Conservation (phyloP, 37 sponge, comb jelly and placozoan genomes). For the Haliclona indistincta region DNA sequence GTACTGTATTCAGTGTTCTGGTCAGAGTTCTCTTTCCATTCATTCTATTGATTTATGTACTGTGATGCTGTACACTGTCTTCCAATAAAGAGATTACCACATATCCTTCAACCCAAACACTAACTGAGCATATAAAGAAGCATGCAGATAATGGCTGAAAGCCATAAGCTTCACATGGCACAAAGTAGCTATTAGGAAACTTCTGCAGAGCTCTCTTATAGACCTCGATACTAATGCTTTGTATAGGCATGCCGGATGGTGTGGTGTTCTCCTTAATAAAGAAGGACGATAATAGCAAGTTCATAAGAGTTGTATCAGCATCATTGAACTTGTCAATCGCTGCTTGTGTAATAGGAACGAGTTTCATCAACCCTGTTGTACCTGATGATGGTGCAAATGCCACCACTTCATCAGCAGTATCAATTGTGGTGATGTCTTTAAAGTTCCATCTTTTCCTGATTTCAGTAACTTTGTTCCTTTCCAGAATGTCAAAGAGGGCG, state of each 20-base stretch:
- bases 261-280: not conserved
- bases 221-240: not conserved
- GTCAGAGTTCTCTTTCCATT: too few relatives aligned
- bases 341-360: not conserved
- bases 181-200: not conserved
- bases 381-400: slow-evolving; percentile 9
- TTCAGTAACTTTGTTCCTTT: not conserved
- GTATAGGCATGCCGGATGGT: slow-evolving; percentile 8
- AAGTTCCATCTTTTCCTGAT: not conserved
- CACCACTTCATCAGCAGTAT: not conserved
- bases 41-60: too few relatives aligned
- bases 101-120: slow-evolving; percentile 10
- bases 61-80: too few relatives aligned
- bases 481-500: not conserved
- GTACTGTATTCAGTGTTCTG: too few relatives aligned
- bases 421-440: not conserved
- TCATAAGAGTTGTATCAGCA: not conserved
- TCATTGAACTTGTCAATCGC: not conserved
- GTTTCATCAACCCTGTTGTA: slow-evolving; percentile 8
- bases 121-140: not conserved
- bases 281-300: not conserved
- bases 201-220: not conserved
- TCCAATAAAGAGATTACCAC: too few relatives aligned
- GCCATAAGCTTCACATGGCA: not conserved
- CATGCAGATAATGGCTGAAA: not conserved